Percentiles rank a stretch among this genome's conserved stretches.
Conservation (phyloP, 2,797 vertebrate genomes). For the Sebastes trivittatus region DNA sequence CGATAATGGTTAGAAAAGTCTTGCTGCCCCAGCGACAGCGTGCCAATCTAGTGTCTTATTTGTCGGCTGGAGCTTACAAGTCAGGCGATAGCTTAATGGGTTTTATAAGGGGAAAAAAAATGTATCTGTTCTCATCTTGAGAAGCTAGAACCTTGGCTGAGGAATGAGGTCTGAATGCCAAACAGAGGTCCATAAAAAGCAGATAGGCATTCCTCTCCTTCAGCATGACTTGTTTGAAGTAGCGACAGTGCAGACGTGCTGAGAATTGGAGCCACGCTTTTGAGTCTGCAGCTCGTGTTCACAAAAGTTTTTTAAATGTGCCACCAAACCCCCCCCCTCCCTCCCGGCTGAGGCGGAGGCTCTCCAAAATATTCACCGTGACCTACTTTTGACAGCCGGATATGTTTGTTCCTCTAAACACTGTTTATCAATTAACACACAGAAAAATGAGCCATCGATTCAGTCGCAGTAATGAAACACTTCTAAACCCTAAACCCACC, state of each 20-base stretch:
- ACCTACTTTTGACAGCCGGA: conserved; percentile 39
- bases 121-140: conserved; percentile 42
- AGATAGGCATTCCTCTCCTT: conserved; percentile 56
- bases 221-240: conserved; percentile 53
- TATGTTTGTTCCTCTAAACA: conserved; percentile 23
- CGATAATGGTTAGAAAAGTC: conserved; percentile 39
- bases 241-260: conserved; percentile 52
- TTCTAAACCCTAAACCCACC: background rate
- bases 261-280: conserved; percentile 38
- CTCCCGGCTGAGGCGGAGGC: background rate
- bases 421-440: conserved; percentile 30
- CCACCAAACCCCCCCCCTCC: background rate
- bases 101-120: conserved; percentile 31
- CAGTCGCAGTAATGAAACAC: background rate
- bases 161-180: conserved; percentile 62
- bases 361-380: conserved; percentile 9
- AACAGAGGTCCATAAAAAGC: conserved; percentile 55
- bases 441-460: background rate
- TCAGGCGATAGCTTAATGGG: conserved; percentile 65
- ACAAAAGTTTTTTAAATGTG: conserved; percentile 42
- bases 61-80: conserved; percentile 42
- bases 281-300: conserved; percentile 13
- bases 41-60: conserved; percentile 57
- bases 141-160: conserved; percentile 56
- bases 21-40: conserved; percentile 3